Evolutionary conservation across 2,113 vertebrate species (phyloP).

Genomic region (Tauraco erythrolophus): DNA sequence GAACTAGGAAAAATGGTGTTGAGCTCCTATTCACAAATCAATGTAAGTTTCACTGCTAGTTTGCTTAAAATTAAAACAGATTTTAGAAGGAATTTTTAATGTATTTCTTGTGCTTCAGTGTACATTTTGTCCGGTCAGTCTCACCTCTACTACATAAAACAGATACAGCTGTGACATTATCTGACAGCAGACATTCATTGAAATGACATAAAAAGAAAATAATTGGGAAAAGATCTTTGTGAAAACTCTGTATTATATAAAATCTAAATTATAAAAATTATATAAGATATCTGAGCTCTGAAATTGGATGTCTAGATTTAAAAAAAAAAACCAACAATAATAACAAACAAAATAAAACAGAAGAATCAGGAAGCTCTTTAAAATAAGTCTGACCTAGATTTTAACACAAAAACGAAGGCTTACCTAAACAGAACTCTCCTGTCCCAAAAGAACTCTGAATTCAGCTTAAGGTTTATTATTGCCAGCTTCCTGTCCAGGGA

Average conservation of each 20-base stretch:
- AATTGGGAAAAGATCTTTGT: background rate
- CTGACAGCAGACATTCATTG: background rate
- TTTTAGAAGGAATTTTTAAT: background rate
- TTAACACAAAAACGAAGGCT: background rate
- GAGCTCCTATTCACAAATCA: background rate
- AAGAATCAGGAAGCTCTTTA: background rate
- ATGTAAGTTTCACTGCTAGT: background rate
- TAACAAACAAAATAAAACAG: background rate
- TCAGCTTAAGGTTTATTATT: constrained; percentile 36
- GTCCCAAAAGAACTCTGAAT: constrained; percentile 27
- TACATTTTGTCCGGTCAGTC: background rate
- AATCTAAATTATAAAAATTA: background rate
- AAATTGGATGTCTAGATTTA: background rate
- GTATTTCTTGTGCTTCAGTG: background rate
- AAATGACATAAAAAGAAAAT: background rate
- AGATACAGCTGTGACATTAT: background rate
- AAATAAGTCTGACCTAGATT: background rate
- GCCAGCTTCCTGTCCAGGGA: constrained; percentile 14
- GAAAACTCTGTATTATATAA: background rate
- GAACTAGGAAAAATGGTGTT: background rate
- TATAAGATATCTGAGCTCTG: background rate
- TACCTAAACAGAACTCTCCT: constrained; percentile 8
- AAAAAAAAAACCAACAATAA: background rate
- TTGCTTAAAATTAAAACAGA: background rate
- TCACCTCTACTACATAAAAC: accelerated